These are phyloP conservation scores for Drosophila ananassae DNA, from an alignment of 1,140 invertebrate species.

Conservation along the genomic window DNA sequence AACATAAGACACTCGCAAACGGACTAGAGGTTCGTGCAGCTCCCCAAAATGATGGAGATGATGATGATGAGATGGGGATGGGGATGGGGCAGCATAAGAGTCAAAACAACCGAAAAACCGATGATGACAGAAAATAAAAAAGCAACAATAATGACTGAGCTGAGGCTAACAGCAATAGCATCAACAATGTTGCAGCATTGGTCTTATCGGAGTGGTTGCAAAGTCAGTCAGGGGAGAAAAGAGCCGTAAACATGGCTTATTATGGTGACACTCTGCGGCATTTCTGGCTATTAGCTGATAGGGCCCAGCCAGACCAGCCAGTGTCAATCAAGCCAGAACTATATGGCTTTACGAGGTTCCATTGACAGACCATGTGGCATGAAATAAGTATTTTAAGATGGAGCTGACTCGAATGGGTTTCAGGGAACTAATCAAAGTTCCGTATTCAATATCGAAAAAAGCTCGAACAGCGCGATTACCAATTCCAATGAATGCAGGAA, in stretches of 20 bases:
- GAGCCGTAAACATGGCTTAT: slow-evolving; percentile 38
- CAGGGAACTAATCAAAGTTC: background rate
- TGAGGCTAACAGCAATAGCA: slow-evolving; percentile 1
- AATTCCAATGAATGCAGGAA: slow-evolving; percentile 36
- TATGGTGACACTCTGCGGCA: slow-evolving; percentile 31
- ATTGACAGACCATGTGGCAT: background rate
- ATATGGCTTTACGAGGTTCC: background rate
- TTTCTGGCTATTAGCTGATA: slow-evolving; percentile 36
- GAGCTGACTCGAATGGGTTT: no score
- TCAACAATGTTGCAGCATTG: slow-evolving; percentile 48
- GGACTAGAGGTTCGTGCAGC: slow-evolving; percentile 54
- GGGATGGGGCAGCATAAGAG: slow-evolving; percentile 30
- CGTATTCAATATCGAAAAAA: background rate
- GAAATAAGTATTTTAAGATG: background rate
- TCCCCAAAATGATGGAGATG: slow-evolving; percentile 47
- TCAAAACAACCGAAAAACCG: slow-evolving; percentile 51
- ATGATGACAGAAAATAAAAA: slow-evolving; percentile 60
- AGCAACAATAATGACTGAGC: slow-evolving; percentile 43
- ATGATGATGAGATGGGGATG: slow-evolving; percentile 16
- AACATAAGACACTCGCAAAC: slow-evolving; percentile 18
- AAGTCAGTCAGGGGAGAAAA: slow-evolving; percentile 12
- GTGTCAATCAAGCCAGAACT: slow-evolving; percentile 18
- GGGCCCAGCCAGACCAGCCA: slow-evolving; percentile 11
- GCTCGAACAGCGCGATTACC: background rate
- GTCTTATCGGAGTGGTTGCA: slow-evolving; percentile 27